Base-by-base conservation (phyloP, 2,888 invertebrate species). In the Nephrocerus scutellatus region DNA sequence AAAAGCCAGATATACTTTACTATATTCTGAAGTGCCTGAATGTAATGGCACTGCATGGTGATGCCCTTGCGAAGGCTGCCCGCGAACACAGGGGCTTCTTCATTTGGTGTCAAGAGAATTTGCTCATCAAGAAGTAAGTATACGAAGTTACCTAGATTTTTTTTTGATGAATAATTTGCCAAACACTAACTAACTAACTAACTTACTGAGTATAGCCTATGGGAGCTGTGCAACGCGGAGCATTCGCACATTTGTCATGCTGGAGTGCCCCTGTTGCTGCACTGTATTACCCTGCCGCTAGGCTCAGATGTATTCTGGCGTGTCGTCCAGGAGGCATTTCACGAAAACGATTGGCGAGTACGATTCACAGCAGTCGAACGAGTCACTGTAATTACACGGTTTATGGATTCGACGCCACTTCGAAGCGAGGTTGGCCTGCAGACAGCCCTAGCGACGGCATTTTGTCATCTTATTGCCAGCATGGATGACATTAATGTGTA, bases 301-400 rank as follows among this genome's bases (percentile, higher is more conserved):
- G 98, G 98, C 3, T 85, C 89, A 0, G 95, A 96, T 64, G 87
- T 93, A 30, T 90, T 98, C 66, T 97, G 97, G 85, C 80, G 84
- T 48, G 79, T 93, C n/a, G 81, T 98, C 36, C 87, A 96, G 60
- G 86, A 89, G 56, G 88, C 91, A 62, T 99, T 97, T 70, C 91
- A 92, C 52, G 83, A 81, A 60, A 74, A 76, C 7, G 89, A 93
- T 66, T 91, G 95, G 84, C 79, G 84, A 48, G 77, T 82, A 13
- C 74, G 98, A 50, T 97, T 96, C 71, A 82, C 86, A 30, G 93
- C 97, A 20, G 96, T 97, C 23, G 98, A 97, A 70, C 76, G 93
- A 49, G 92, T 95, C 22, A 89, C 91, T 22, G 80, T 95, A 39
- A 81, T 98, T 46, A 91, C 92, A 19, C 76, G 85, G 55, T 92